Evolutionary conservation across 1,140 invertebrate genomes (phyloP).

Genomic region (Chironomus striatipennis): DNA sequence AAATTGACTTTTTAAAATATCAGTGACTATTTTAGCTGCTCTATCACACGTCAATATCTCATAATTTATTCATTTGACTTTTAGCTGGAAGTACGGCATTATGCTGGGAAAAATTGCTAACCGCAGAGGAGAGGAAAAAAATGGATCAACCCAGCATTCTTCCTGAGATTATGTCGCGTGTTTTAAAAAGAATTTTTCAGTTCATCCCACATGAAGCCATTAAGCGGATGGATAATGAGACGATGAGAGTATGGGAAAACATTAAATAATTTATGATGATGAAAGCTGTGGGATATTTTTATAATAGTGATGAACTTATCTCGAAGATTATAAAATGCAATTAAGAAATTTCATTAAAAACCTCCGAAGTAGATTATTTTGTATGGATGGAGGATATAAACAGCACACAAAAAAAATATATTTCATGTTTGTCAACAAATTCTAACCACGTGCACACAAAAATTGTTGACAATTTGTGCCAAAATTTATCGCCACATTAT

Average conservation of each 20-base stretch:
- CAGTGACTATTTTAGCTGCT: background rate
- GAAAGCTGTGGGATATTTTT: background rate
- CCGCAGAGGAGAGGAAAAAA: background rate
- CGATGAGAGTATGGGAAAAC: background rate
- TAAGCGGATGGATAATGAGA: constrained; percentile 15
- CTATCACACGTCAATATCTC: background rate
- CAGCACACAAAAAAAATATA: too few species aligned
- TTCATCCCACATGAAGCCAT: constrained; percentile 2
- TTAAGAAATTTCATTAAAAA: too few species aligned
- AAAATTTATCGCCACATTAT: constrained; percentile 3
- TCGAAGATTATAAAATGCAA: too few species aligned
- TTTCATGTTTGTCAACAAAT: background rate
- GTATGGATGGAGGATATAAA: too few species aligned
- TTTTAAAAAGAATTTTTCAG: constrained; percentile 4
- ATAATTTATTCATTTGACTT: constrained; percentile 16
- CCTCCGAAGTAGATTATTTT: too few species aligned
- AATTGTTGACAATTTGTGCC: background rate
- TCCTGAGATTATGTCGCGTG: constrained; percentile 17
- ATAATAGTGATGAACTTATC: background rate
- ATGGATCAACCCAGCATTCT: constrained; percentile 15
- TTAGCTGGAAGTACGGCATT: background rate
- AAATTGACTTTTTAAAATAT: background rate
- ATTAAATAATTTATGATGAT: constrained; percentile 1
- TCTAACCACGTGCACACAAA: constrained; percentile 11
- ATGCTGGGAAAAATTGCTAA: background rate